phyloP scores from a whole-genome alignment of 2,888 invertebrate species.

The Latrodectus hesperus region DNA sequence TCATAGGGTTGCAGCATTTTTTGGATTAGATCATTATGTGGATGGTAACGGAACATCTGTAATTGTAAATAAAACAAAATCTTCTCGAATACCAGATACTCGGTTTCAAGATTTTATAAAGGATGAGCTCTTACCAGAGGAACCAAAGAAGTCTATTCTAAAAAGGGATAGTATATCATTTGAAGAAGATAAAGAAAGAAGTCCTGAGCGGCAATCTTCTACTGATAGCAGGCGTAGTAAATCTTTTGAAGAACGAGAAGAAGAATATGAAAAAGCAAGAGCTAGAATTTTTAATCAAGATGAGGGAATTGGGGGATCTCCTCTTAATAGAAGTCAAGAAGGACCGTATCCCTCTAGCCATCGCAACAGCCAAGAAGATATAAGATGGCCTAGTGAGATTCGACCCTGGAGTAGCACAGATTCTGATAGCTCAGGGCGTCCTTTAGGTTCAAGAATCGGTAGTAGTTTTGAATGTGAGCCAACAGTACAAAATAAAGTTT shows the following conservation, averaged over 20 bases:
- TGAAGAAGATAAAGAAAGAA: slow-evolving; percentile 80
- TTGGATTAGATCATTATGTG: slow-evolving; percentile 94
- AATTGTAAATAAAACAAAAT: slow-evolving; percentile 83
- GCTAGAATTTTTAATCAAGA: slow-evolving; percentile 87
- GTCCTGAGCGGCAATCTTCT: slow-evolving; percentile 80
- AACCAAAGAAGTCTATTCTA: slow-evolving; percentile 85
- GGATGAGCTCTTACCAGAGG: slow-evolving; percentile 81
- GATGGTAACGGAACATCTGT: slow-evolving; percentile 87
- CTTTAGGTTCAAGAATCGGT: slow-evolving; percentile 66
- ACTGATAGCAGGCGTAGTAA: slow-evolving; percentile 84
- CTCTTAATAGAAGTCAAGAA: slow-evolving; percentile 72
- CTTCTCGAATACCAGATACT: slow-evolving; percentile 82
- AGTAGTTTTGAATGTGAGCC: slow-evolving; percentile 69
- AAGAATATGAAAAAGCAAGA: slow-evolving; percentile 89
- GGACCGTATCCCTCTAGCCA: slow-evolving; percentile 72
- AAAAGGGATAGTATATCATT: slow-evolving; percentile 88
- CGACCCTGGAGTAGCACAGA: slow-evolving; percentile 79
- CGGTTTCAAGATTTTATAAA: slow-evolving; percentile 83
- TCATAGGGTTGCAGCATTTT: slow-evolving; percentile 93
- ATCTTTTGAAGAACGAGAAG: slow-evolving; percentile 93
- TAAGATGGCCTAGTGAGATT: slow-evolving; percentile 75
- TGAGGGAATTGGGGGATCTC: slow-evolving; percentile 72
- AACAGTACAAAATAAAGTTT: slow-evolving; percentile 25
- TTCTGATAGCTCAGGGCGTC: slow-evolving; percentile 75
- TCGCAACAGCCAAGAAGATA: slow-evolving; percentile 77